phyloP scores from a whole-genome alignment of 2,888 invertebrate species.

The Oligia latruncula region DNA sequence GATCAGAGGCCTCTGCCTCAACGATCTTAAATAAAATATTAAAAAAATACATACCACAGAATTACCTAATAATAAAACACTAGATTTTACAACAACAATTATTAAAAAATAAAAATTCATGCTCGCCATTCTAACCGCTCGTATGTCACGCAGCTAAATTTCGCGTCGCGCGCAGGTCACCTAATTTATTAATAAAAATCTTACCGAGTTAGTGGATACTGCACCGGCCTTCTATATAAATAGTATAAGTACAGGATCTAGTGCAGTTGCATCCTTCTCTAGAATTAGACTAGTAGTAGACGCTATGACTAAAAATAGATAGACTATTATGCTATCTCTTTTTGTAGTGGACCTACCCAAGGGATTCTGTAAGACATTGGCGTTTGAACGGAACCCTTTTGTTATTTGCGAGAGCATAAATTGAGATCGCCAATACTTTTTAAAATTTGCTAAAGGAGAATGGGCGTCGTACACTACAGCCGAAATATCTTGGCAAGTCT shows the following conservation, averaged over 20 bases:
- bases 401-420: too few species aligned
- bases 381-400: too few species aligned
- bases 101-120: background rate
- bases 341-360: background rate
- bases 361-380: background rate
- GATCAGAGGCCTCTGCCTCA: background rate
- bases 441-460: too few species aligned
- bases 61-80: background rate
- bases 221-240: conserved; percentile 51
- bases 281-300: background rate
- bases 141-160: conserved; percentile 71
- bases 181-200: conserved; percentile 87
- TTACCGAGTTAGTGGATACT: conserved; percentile 73
- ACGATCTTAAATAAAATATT: background rate
- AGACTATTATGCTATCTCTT: background rate
- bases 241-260: conserved; percentile 45
- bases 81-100: background rate
- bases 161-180: conserved; percentile 79
- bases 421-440: too few species aligned
- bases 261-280: conserved; percentile 17
- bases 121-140: conserved; percentile 46
- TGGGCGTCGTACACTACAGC: too few species aligned
- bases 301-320: conserved; percentile 4
- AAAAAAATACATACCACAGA: background rate
- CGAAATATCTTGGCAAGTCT: too few species aligned